Conservation (phyloP, 2,888 invertebrate genomes). For the Dermolepida albohirtum region DNA sequence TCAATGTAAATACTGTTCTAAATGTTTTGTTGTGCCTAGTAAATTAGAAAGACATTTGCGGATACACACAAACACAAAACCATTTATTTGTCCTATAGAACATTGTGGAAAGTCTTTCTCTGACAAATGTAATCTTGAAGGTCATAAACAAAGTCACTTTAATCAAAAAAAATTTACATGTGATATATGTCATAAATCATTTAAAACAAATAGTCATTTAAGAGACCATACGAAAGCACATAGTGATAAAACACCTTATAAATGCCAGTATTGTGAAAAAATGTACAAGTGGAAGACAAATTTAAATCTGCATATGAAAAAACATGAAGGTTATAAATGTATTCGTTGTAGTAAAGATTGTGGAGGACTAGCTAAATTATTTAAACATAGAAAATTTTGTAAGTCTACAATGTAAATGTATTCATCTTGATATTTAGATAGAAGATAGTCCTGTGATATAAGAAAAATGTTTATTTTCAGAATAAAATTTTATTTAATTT, state of each 20-base stretch:
- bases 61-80: constrained; percentile 61
- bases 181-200: constrained; percentile 57
- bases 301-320: constrained; percentile 58
- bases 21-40: constrained; percentile 61
- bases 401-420: constrained; percentile 1
- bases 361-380: constrained; percentile 27
- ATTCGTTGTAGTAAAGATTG: constrained; percentile 43
- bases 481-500: too few species aligned
- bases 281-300: constrained; percentile 61
- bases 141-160: constrained; percentile 60
- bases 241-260: constrained; percentile 52
- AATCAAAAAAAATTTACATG: constrained; percentile 57
- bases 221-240: constrained; percentile 59
- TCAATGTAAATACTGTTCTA: constrained; percentile 60
- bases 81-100: constrained; percentile 58
- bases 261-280: constrained; percentile 59
- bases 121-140: constrained; percentile 62
- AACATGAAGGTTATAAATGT: constrained; percentile 50
- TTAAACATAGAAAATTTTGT: constrained; percentile 33
- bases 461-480: background rate
- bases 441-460: background rate
- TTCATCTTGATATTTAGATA: background rate
- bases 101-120: constrained; percentile 61
- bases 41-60: constrained; percentile 62
- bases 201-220: constrained; percentile 59